Base-by-base conservation (phyloP, 35 echinoderm and acorn worm species). In the Heliocidaris erythrogramma region DNA sequence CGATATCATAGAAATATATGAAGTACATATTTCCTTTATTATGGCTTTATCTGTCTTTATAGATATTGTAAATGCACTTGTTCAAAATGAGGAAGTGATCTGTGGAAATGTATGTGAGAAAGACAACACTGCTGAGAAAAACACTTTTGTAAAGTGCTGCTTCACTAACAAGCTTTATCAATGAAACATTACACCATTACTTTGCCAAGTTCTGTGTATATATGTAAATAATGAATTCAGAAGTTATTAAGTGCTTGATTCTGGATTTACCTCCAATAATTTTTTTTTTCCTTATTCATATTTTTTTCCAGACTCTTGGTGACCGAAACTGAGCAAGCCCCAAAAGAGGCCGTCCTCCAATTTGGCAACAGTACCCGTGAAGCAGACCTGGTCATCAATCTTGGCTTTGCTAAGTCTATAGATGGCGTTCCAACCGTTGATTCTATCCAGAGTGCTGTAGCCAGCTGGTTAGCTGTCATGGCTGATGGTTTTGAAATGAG, bases 361-460 rank as follows among this genome's bases (percentile, higher is more conserved):
- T 97, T 94, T 78, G 96, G 96, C 18, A 94, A 97, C 14, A 47
- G 32, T 18, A 69, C 50, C 50, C 89, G 59, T 31, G 47, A 95
- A 4, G 96, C 96, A 27, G 96, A 97, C 85, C 60, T 93, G 27
- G 90, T 86, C 13, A 88, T 95, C 53, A 97, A 95, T 85, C 59
- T 30, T 48, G 94, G 85, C 48, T 95, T 97, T 88, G 65, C 93
- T 48, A 92, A 97, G 17, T 47, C 85, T 9, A 86, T 97, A n/a
- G 93, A 89, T 49, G 96, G 32, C 21, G 11, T 16, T 12, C 96
- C 92, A 24, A 48, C 48, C 27, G 96, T 94, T 27, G 56, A 90
- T 21, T 52, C 85, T 8, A 47, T 97, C 30, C 49, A 47, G 29
- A 48, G 48, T 5, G 52, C 49, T 49, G 93, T 97, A 13, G 53